Base-by-base conservation (phyloP, 1,140 invertebrate genomes). In the Laodelphax striatellus region DNA sequence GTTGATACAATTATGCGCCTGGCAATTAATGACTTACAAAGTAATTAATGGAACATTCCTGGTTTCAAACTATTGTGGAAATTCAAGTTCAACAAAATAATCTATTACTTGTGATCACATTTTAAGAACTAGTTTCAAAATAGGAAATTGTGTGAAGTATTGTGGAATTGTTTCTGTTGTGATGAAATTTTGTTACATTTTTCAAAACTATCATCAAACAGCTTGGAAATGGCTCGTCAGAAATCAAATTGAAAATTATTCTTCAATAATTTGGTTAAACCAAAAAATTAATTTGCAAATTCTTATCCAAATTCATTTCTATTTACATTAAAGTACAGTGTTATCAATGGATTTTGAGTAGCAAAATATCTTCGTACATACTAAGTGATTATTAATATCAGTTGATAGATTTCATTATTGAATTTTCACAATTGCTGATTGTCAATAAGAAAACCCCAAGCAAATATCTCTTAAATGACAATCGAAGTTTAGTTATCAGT, bases 341-440 rank as follows among this genome's bases (percentile, higher is more conserved):
- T 13, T 5, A 38, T 38, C 34, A 38, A 11, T 38, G 34, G 34
- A 38, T 11, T 52, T n/a, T 52, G 52, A 52, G 38, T 31, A 55
- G 34, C 43, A 60, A 42, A 28, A 54, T 43, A 41, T 31, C 24
- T 46, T 21, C 55, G 53, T 54, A 50, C 55, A 61, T 61, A 42
- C 59, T 61, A 61, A 54, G 55, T 54, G 55, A 54, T 55, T 55
- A 52, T 55, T 42, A 54, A 54, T 52, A 54, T 41, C 16, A 52
- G 14, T 58, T 9, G 17, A 17, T 42, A 50, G 31, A 31, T 42
- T 53, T 22, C 38, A 38, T 53, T 59, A 53, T 59, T 53, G 24
- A 59, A 44, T 19, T 42, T 22, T 53, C 22, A 22, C 44, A 22
- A 52, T 14, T 13, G 34, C 53, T 57, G 24, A 53, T 38, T 38